phyloP scores from a whole-genome alignment of 2,113 vertebrate genomes.

The Nibea albiflora region DNA sequence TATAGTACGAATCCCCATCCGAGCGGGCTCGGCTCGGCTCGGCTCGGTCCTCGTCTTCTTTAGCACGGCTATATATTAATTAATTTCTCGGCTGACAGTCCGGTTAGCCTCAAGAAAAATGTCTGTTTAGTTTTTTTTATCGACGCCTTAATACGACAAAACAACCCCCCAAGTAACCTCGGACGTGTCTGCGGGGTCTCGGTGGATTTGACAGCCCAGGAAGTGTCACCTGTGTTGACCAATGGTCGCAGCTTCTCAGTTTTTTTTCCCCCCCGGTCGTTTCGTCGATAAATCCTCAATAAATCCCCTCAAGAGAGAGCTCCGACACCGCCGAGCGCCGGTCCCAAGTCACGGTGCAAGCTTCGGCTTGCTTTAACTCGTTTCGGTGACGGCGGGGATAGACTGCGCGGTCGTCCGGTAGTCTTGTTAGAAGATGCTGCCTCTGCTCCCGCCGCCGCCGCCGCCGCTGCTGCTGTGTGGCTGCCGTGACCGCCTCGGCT shows the following conservation, averaged over 20 bases:
- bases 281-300: constrained; percentile 57
- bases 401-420: constrained; percentile 35
- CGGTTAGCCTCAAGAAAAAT: constrained; percentile 14
- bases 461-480: constrained; percentile 41
- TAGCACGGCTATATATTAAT: constrained; percentile 26
- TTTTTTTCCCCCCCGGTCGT: constrained; percentile 6
- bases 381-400: constrained; percentile 17
- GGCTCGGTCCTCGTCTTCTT: constrained; percentile 26
- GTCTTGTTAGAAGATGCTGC: constrained; percentile 39
- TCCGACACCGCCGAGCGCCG: constrained; percentile 6
- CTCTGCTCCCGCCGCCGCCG: constrained; percentile 31
- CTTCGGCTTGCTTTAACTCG: background rate
- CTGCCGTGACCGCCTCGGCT: constrained; percentile 51
- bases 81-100: constrained; percentile 37
- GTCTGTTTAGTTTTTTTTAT: constrained; percentile 5
- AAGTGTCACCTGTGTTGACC: constrained; percentile 64
- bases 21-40: constrained; percentile 37
- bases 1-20: constrained; percentile 23
- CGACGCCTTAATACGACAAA: constrained; percentile 21
- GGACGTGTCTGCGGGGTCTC: constrained; percentile 46
- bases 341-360: background rate
- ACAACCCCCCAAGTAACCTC: constrained; percentile 25
- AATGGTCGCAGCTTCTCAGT: constrained; percentile 5
- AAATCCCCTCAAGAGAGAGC: constrained; percentile 27
- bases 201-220: constrained; percentile 26